These are phyloP conservation scores for Nestor notabilis DNA, from an alignment of 2,113 vertebrate genomes.

Conservation along the genomic window DNA sequence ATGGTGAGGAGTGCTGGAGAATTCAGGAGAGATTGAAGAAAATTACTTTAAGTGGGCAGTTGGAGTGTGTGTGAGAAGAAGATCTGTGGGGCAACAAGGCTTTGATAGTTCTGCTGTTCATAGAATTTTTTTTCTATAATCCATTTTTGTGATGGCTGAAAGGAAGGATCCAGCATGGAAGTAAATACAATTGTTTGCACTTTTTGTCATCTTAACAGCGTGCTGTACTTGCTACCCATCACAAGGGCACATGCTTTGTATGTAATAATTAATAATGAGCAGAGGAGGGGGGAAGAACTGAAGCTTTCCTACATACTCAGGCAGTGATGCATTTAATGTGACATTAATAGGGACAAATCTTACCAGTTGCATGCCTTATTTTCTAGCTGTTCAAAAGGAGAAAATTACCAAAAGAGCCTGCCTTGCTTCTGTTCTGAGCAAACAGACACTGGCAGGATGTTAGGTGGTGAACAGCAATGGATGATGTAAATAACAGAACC, in stretches of 20 bases:
- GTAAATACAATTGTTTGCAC: neutral
- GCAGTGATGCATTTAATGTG: neutral
- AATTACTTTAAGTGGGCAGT: neutral
- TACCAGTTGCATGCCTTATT: neutral
- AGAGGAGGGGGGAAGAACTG: neutral
- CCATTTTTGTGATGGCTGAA: neutral
- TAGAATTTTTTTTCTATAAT: neutral
- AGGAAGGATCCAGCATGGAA: neutral
- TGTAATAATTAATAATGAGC: neutral
- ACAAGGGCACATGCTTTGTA: neutral
- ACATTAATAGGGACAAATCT: neutral
- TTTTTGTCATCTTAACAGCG: neutral
- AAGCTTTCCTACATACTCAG: neutral
- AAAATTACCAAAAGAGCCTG: neutral
- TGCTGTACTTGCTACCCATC: neutral
- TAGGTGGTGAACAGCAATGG: neutral
- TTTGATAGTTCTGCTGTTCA: neutral
- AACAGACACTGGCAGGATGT: neutral
- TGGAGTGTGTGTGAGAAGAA: neutral
- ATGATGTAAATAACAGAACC: neutral
- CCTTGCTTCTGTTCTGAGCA: neutral
- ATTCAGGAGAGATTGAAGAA: neutral
- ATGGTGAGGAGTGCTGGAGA: neutral
- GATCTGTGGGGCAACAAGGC: neutral
- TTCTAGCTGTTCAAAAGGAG: neutral